Base-by-base conservation (phyloP, 1,140 invertebrate species). In the Apis florea region DNA sequence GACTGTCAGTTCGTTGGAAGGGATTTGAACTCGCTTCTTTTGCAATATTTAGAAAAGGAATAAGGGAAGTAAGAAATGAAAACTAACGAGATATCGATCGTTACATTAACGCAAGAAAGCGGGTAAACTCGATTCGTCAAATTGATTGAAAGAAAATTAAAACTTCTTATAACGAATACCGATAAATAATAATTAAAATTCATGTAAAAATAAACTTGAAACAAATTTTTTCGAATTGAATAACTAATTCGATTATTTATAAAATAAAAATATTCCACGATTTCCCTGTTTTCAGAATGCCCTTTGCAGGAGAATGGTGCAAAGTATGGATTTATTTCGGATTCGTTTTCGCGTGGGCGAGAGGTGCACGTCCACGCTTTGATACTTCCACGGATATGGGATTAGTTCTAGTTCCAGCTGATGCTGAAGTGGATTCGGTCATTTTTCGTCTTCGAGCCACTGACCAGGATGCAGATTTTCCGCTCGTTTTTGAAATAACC, bases 381-480 rank as follows among this genome's bases (percentile, higher is more conserved):
- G 97, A 98, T 92, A 95, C 96, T 51, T 96, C 96, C 83, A 97
- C 97, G 64, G 95, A 96, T 84, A 97, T 98, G 95, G 94, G 96
- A 86, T 94, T 97, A 70, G 96, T 98, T 63, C 94, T 97, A 56
- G 95, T 98, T 59, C 97, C 97, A 66, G 95, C 96, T 26, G 97
- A 97, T 92, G 96, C 97, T 40, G 95, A 96, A 86, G 95, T 97
- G 84, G 96, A 97, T 79, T 96, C 96, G 21, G 95, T 97, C 85
- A 97, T 98, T 91, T 98, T 98, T 93, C 95, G 97, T 86, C 95
- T 98, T 72, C 95, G 97, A 90, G 97, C 97, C 69, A 97, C 96
- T 84, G 97, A 98, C 92, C 96, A 97, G 61, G 96, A 98, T 92
- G 97, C 96, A 89, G 96, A 98, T 92, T 98, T 97, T 93, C 97